Evolutionary conservation across 2,113 vertebrate species (phyloP).

Genomic region (Mastomys coucha): DNA sequence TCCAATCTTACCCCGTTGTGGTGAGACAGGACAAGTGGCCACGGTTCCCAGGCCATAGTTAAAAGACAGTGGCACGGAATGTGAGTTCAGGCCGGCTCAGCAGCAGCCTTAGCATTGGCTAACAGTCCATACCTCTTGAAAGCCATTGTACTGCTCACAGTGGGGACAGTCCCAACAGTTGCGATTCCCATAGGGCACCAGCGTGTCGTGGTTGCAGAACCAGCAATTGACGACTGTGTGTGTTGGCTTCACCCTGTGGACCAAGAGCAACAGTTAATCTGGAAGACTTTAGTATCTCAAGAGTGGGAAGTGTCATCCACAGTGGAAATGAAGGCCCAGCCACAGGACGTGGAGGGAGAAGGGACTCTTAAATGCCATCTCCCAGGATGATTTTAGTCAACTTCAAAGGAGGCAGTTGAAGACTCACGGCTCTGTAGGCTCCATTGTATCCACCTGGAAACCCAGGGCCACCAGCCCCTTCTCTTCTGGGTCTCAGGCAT

Average conservation of each 20-base stretch:
- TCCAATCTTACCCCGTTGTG: accelerated
- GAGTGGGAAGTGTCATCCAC: accelerated
- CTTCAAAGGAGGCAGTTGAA: not conserved
- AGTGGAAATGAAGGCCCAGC: not conserved
- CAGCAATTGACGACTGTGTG: constrained; percentile 96
- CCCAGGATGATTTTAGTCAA: not conserved
- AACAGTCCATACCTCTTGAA: constrained; percentile 91
- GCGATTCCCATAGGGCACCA: constrained; percentile 97
- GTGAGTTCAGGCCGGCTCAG: not conserved
- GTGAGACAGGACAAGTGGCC: not conserved
- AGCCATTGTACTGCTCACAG: constrained; percentile 99
- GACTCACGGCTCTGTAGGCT: not conserved
- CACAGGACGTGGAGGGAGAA: accelerated
- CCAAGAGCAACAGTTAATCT: not conserved
- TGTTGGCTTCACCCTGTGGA: constrained; percentile 91
- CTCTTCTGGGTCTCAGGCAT: not conserved
- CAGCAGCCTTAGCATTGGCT: not conserved
- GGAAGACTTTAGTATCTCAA: not conserved
- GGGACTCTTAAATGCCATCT: not conserved
- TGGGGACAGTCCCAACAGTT: constrained; percentile 99
- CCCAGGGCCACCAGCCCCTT: not conserved
- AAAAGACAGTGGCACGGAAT: accelerated
- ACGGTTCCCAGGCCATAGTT: not conserved
- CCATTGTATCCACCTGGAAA: accelerated
- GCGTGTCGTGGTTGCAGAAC: constrained; percentile 96